Base-by-base conservation (phyloP, 2,797 vertebrate genomes). In the Vespertilio murinus region DNA sequence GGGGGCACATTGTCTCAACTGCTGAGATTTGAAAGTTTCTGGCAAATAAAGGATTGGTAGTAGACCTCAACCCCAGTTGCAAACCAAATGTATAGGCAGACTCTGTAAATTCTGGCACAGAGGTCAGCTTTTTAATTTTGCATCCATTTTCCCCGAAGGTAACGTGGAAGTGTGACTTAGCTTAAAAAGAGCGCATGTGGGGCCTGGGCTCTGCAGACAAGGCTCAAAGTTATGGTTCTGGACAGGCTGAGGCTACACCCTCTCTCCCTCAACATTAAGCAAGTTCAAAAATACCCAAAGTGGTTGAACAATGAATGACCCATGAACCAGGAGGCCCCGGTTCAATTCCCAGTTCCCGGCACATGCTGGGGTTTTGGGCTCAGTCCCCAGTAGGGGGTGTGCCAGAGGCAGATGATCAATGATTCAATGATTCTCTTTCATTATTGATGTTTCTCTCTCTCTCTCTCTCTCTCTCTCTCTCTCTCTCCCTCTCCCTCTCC, bases 121-220 rank as follows among this genome's bases (percentile, higher is more conserved):
- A 17, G 45, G 67, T 54, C 69, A 35, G 1, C 40, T 84, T 59
- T 23, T 2, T 7, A 23, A 35, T 3, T 52, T 3, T 45, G 30
- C 33, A 23, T 16, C 23, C 45, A 11, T 8, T 8, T 49, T 33
- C 28, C 52, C 11, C 70, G 28, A 1, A 25, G 54, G 18, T 61
- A 35, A 83, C 42, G 12, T 22, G 1, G 11, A 56, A 17, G n/a
- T 16, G 23, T 2, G 54, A n/a, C 5, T 59, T 33, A 22, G n/a
- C 8, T 87, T 17, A 61, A 54, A 23, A 25, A 67, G 59, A 45
- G n/a, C 0, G 0, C 3, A 25, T 1, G 1, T 12, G 18, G 10
- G 28, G 35, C 10, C 35, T 9, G 12, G 30, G 42, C 35, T 22
- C 47, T 14, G 61, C 0, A 49, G 8, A 5, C 74, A 80, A 86